phyloP scores from a whole-genome alignment of 2,113 vertebrate species.

The Centropus unirufus region DNA sequence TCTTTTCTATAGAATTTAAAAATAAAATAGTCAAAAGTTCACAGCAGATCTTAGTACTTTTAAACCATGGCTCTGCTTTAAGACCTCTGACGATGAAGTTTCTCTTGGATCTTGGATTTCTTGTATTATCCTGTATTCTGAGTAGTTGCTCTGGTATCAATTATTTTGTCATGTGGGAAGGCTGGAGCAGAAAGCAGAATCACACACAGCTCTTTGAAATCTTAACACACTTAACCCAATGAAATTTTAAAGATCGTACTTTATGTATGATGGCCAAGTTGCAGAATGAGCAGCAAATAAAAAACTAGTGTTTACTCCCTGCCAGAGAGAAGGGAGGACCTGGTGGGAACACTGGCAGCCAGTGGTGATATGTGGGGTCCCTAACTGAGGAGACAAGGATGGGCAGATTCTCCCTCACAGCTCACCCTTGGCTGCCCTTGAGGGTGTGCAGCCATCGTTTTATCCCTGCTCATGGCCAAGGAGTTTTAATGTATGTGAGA shows the following conservation, averaged over 20 bases:
- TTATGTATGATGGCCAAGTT: background rate
- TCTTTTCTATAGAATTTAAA: background rate
- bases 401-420: background rate
- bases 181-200: background rate
- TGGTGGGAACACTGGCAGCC: background rate
- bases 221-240: conserved; percentile 25
- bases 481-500: background rate
- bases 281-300: background rate
- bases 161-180: conserved; percentile 26
- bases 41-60: background rate
- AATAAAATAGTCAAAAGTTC: background rate
- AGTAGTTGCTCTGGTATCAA: conserved; percentile 34
- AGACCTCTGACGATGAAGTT: background rate
- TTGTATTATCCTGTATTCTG: conserved; percentile 16
- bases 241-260: background rate
- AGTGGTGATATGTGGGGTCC: background rate
- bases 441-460: background rate
- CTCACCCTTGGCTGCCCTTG: background rate
- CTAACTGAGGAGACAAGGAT: background rate
- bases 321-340: background rate
- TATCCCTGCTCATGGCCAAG: background rate
- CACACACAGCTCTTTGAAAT: conserved; percentile 16
- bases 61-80: background rate
- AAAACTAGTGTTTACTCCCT: background rate
- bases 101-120: background rate